These are phyloP conservation scores for Dendrophyllia cribrosa DNA, from an alignment of 64 coral and sea anemone genomes.

Conservation along the genomic window DNA sequence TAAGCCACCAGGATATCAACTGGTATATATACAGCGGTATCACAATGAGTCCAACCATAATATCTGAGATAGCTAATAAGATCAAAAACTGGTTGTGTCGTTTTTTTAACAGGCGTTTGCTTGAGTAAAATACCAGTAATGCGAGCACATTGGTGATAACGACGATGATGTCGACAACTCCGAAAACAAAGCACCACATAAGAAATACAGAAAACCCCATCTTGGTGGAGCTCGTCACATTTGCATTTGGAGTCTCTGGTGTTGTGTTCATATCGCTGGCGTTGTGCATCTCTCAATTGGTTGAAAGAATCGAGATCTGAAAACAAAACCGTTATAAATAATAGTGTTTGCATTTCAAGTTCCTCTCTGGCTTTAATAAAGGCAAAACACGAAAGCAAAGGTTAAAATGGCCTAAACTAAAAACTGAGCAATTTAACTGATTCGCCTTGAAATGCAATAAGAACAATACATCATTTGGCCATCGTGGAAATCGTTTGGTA, in stretches of 20 bases:
- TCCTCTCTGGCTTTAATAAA: too few relatives aligned
- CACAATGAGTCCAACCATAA: constrained; percentile 60
- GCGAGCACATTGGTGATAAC: constrained; percentile 54
- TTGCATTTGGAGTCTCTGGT: too few relatives aligned
- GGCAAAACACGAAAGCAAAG: too few relatives aligned
- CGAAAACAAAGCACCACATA: constrained; percentile 24
- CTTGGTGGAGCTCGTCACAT: neutral
- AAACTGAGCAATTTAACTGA: too few relatives aligned
- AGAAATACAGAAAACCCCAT: neutral
- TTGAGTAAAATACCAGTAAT: constrained; percentile 56
- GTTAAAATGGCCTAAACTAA: too few relatives aligned
- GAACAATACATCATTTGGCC: too few relatives aligned
- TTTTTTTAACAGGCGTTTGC: constrained; percentile 60
- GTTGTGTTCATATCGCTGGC: neutral
- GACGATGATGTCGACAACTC: constrained; percentile 46
- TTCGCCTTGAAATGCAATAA: too few relatives aligned
- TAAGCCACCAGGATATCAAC: constrained; percentile 34
- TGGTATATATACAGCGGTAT: constrained; percentile 80
- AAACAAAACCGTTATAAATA: too few relatives aligned
- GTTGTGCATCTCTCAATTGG: neutral
- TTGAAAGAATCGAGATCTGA: neutral
- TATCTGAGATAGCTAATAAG: constrained; percentile 58
- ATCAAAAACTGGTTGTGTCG: constrained; percentile 75
- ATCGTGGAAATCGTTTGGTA: too few relatives aligned
- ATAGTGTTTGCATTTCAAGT: too few relatives aligned